Base-by-base conservation (phyloP, 2,113 vertebrate genomes). In the Blennius ocellaris region DNA sequence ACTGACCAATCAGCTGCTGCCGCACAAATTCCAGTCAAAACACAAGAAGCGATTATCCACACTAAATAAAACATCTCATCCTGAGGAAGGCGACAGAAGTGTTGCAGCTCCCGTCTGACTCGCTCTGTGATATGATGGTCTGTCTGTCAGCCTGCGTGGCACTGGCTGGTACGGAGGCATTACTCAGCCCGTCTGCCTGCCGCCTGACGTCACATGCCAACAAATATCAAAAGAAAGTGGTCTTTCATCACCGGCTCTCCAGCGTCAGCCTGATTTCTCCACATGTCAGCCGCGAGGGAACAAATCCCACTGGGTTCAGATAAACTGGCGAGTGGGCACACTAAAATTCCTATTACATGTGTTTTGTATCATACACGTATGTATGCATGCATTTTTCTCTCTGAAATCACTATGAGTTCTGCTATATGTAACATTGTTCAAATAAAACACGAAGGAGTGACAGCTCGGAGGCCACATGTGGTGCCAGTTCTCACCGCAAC, bases 101-200 rank as follows among this genome's bases (percentile, higher is more conserved):
- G 71, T 8, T 50, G 40, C 2, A 66, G 61, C 64, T 58, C 41
- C 56, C 16, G 49, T 53, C 16, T 15, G 37, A 16, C 41, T 56
- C 56, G 40, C 37, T 59, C 75, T 73, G 56, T 47, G 36, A 62
- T 78, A 74, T 51, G 59, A 80, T 56, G 21, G 4, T 17, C 8
- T 41, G 76, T 66, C 51, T 45, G 12, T 58, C 69, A 48, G 71
- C 51, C 76, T 75, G 83, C 80, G 7, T n/a, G 84, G 83, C 86
- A 86, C 87, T 14, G 87, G 76, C 87, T 89, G 90, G 90, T 81
- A 90, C 90, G 11, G 78, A 55, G 79, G 83, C 69, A 85, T 83
- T 81, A 82, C 78, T 83, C 76, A 82, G 76, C 68, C 62, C n/a
- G 47, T 63, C 73, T 51, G 69, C 53, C 63, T 16, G 45, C 64